Evolutionary conservation across 2,888 invertebrate species (phyloP), one percentile per base, ranked within the genome.

Genomic region (Acleris laterana): DNA sequence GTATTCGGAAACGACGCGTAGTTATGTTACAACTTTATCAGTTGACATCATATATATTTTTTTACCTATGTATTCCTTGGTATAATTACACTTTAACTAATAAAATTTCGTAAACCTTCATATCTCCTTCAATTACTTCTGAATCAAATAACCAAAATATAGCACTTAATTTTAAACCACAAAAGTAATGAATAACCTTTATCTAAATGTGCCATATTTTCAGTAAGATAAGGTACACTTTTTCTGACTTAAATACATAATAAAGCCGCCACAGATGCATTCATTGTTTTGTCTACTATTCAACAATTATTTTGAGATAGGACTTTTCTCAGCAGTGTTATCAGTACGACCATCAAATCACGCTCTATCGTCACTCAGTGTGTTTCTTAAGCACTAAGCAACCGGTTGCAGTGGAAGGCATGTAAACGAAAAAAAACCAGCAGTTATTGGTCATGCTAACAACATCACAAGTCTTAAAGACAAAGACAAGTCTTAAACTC

Each of bases 371-470:
- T 32, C 32, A 59, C 56, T 60, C 51, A 63, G 63, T 68, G 11
- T 49, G 11, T 49, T 57, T 68, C 68, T 68, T 68, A 61, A 55
- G 68, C 38, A 38, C 13, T 53, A 63, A 53, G 20, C 19, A 38
- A 48, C 28, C 44, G 38, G 55, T 55, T 32, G 7, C 17, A 46
- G 46, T 16, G 46, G 46, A 16, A 16, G 17, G 46, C 6, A 38
- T 13, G 3, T 3, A 13, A 38, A 13, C 13, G 38, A 38, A 38
- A 38, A 11, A 32, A 13, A 11, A 38, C 0, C 38, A 38, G 13
- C 38, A 4, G 38, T 38, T 32, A 13, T 38, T 13, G 13, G 38
- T 38, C 13, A 13, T 38, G 38, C 13, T 13, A 13, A 38, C 32
- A 38, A 38, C 13, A 38, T 38, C 13, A 13, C 3, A 38, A 38